Conservation (phyloP, 1,140 invertebrate species). For the Tetraneura akinire region DNA sequence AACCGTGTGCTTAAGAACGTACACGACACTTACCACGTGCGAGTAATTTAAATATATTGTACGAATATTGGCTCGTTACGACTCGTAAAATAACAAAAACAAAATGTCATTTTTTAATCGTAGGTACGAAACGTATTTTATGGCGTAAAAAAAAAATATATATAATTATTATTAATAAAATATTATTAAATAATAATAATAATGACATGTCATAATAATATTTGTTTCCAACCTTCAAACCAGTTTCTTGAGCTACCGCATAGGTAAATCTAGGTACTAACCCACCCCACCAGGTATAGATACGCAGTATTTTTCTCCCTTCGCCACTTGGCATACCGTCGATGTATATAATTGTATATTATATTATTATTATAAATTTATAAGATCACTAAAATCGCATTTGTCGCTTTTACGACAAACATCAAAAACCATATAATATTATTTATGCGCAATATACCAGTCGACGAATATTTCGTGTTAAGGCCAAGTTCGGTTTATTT, state of each 20-base stretch:
- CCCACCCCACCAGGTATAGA: too few species aligned
- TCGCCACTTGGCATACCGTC: not conserved
- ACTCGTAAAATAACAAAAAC: too few species aligned
- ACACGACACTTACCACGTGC: too few species aligned
- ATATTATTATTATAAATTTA: too few species aligned
- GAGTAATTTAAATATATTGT: too few species aligned
- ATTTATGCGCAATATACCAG: not conserved
- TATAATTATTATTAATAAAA: too few species aligned
- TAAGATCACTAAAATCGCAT: too few species aligned
- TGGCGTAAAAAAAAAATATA: not conserved
- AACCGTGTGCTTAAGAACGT: too few species aligned
- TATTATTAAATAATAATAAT: conserved; percentile 38
- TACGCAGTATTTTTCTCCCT: not conserved
- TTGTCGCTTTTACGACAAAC: not conserved
- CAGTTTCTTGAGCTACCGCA: conserved; percentile 16
- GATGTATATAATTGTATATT: not conserved
- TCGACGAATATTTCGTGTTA: conserved; percentile 16
- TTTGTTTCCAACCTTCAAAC: conserved; percentile 37
- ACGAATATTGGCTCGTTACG: too few species aligned
- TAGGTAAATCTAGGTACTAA: too few species aligned
- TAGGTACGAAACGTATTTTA: too few species aligned
- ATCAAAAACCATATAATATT: not conserved
- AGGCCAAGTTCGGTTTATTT: not conserved
- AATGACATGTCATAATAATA: not conserved
- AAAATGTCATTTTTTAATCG: too few species aligned